Conservation (phyloP, 92 coral and sea anemone species). For the Epizoanthus illoricatus region DNA sequence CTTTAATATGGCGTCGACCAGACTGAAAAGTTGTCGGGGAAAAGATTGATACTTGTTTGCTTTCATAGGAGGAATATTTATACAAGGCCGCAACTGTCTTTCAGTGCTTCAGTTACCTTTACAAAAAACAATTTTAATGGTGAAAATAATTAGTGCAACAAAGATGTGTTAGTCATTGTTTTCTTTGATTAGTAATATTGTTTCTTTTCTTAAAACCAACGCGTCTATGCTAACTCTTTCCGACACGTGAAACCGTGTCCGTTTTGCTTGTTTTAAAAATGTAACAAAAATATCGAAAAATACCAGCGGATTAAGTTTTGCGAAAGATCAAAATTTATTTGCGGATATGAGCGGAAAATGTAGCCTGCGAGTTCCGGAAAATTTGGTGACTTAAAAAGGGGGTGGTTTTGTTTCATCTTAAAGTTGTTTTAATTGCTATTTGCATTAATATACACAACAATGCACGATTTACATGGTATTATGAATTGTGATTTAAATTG, state of each 20-base stretch:
- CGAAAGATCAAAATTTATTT: neutral
- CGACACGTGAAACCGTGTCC: too few relatives aligned
- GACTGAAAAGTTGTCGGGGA: constrained; percentile 7
- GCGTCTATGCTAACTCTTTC: neutral
- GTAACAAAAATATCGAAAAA: neutral
- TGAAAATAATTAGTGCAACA: neutral
- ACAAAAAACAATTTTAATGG: neutral
- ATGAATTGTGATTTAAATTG: constrained; percentile 35
- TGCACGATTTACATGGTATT: constrained; percentile 9
- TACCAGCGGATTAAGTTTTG: neutral
- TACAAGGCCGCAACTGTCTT: constrained; percentile 1
- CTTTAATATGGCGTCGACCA: constrained; percentile 11
- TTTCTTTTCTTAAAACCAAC: neutral
- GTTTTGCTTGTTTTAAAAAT: neutral
- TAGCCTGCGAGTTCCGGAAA: too few relatives aligned
- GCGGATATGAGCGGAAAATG: constrained; percentile 4
- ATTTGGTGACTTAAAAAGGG: neutral
- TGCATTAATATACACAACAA: constrained; percentile 40
- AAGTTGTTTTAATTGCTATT: constrained; percentile 34
- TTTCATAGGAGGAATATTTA: constrained; percentile 6
- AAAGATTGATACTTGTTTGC: neutral
- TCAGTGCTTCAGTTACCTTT: neutral
- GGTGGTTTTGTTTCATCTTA: constrained; percentile 19
- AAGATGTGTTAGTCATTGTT: neutral
- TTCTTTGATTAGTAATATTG: neutral